Conservation (phyloP, 2,888 invertebrate genomes). For the Drosophila prostipennis region DNA sequence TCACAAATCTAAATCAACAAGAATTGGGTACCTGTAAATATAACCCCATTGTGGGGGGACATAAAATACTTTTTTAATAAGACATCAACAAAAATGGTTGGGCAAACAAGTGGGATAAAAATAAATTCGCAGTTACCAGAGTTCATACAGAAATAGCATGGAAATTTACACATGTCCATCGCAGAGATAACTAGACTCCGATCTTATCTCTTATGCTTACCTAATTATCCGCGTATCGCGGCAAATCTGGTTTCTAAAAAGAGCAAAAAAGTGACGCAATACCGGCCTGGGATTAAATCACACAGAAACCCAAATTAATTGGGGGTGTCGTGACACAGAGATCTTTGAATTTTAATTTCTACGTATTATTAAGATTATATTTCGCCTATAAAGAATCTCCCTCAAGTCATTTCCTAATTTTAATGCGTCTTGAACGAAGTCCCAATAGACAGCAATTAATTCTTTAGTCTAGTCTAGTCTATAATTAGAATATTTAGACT, state of each 20-base stretch:
- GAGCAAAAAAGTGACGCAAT: constrained; percentile 56
- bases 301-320: constrained; percentile 30
- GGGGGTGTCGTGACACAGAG: constrained; percentile 25
- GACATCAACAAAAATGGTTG: background rate
- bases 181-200: constrained; percentile 31
- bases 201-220: constrained; percentile 48
- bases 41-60: background rate
- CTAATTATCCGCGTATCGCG: constrained; percentile 11
- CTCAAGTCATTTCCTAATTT: constrained; percentile 20
- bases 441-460: constrained; percentile 43
- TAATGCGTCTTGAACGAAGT: constrained; percentile 23
- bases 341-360: background rate
- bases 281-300: constrained; percentile 37
- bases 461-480: constrained; percentile 9
- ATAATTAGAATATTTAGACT: constrained; percentile 30
- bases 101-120: constrained; percentile 18
- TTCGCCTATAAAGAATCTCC: constrained; percentile 14
- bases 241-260: constrained; percentile 16
- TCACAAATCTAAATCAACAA: background rate
- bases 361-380: background rate
- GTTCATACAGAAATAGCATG: constrained; percentile 34
- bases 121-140: constrained; percentile 19
- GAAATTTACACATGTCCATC: constrained; percentile 43
- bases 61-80: constrained; percentile 11
- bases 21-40: background rate